Percentiles rank a stretch among this genome's conserved stretches.
Evolutionary conservation across 2,113 vertebrate genomes (phyloP).

Genomic region (Terrapene triunguis): DNA sequence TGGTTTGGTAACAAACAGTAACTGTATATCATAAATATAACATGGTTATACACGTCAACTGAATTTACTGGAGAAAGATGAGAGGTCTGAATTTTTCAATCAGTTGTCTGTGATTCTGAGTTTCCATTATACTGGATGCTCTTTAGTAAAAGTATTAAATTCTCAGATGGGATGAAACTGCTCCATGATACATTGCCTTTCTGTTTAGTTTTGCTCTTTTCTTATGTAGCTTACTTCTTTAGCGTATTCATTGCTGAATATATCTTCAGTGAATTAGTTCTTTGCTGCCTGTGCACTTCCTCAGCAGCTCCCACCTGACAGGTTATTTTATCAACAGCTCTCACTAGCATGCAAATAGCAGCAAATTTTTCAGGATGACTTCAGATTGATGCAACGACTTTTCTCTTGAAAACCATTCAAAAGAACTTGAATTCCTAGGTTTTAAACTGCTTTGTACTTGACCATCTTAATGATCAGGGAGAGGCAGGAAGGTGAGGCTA

Average conservation of each 20-base stretch:
- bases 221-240: background rate
- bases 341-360: background rate
- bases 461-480: background rate
- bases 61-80: background rate
- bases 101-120: background rate
- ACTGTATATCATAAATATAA: background rate
- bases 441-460: background rate
- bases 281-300: background rate
- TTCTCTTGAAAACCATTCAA: background rate
- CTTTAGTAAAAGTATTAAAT: background rate
- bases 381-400: background rate
- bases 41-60: background rate
- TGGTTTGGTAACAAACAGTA: background rate
- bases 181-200: background rate
- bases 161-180: background rate
- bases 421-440: background rate
- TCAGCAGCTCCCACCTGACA: slow-evolving; percentile 3
- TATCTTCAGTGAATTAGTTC: background rate
- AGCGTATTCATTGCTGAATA: background rate
- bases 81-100: background rate
- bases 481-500: background rate
- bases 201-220: background rate
- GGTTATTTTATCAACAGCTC: background rate
- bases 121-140: background rate
- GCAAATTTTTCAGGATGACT: background rate